These are phyloP conservation scores for Cavia porcellus DNA, from an alignment of 2,113 vertebrate species.

Conservation along the genomic window DNA sequence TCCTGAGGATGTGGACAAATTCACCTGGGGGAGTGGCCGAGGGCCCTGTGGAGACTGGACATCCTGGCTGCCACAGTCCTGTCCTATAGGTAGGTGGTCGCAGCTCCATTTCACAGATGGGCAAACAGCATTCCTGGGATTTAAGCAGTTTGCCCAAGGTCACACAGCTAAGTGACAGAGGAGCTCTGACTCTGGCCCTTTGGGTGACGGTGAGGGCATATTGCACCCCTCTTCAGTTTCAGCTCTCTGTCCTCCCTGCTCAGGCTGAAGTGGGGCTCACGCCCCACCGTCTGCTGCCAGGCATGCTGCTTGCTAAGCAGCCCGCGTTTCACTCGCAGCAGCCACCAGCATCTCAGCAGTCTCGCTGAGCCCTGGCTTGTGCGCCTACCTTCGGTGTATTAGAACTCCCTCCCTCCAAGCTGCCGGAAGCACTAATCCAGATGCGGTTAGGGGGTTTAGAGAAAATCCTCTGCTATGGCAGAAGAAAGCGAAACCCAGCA, in stretches of 20 bases:
- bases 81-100: rapidly evolving
- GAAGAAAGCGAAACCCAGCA: conserved; percentile 1
- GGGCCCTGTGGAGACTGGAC: not conserved
- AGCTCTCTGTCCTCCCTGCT: not conserved
- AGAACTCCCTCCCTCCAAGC: conserved; percentile 25
- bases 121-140: not conserved
- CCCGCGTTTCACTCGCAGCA: not conserved
- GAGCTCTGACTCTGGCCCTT: not conserved
- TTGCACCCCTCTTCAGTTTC: not conserved
- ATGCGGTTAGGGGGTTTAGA: conserved; percentile 59
- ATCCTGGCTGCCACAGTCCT: not conserved
- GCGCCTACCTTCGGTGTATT: conserved; percentile 1
- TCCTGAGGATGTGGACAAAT: not conserved
- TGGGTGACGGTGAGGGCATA: not conserved
- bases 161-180: not conserved
- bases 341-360: not conserved
- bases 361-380: not conserved
- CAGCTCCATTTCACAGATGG: not conserved
- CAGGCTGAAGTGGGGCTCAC: not conserved
- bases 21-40: not conserved
- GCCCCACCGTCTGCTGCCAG: not conserved
- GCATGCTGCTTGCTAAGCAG: not conserved
- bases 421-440: conserved; percentile 67
- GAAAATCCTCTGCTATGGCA: conserved; percentile 40
- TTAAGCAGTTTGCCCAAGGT: not conserved